A percentile compares a stretch with the other conserved stretches of the same genome.
These are phyloP conservation scores for Drosophila nigrodunni DNA, from an alignment of 1,140 invertebrate genomes.

Conservation along the genomic window DNA sequence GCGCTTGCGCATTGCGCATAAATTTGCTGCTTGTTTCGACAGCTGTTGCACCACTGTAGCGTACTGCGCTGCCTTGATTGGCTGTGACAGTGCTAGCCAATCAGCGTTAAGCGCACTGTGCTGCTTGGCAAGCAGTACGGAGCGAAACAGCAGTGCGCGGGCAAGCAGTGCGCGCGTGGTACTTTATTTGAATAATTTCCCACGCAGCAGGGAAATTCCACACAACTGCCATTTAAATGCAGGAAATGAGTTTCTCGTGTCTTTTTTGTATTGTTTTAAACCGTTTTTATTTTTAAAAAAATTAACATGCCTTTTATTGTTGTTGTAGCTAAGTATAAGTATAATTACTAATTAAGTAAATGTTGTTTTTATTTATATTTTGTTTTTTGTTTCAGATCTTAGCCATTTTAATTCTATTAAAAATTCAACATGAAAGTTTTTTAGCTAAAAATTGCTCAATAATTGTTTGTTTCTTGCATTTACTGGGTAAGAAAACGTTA, in stretches of 20 bases:
- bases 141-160: not conserved
- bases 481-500: constrained; percentile 50
- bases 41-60: constrained; percentile 10
- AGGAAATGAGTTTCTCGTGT: not conserved
- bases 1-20: constrained; percentile 3
- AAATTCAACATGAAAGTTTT: constrained; percentile 74
- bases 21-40: constrained; percentile 2
- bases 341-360: constrained; percentile 82
- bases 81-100: not conserved
- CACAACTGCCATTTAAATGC: not conserved
- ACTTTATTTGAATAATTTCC: constrained; percentile 8
- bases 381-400: constrained; percentile 38
- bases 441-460: constrained; percentile 78
- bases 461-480: constrained; percentile 44
- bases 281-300: constrained; percentile 81
- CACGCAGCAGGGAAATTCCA: not conserved
- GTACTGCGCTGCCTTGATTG: not conserved
- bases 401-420: constrained; percentile 52
- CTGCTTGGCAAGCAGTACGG: constrained; percentile 24
- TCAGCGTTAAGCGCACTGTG: not conserved
- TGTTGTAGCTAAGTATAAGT: constrained; percentile 60
- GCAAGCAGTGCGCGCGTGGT: not conserved
- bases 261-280: constrained; percentile 63
- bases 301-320: constrained; percentile 81
- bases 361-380: constrained; percentile 69